Evolutionary conservation across 2,797 vertebrate genomes (phyloP), one percentile per base, ranked within the genome.

Genomic region (Megaceryle alcyon): DNA sequence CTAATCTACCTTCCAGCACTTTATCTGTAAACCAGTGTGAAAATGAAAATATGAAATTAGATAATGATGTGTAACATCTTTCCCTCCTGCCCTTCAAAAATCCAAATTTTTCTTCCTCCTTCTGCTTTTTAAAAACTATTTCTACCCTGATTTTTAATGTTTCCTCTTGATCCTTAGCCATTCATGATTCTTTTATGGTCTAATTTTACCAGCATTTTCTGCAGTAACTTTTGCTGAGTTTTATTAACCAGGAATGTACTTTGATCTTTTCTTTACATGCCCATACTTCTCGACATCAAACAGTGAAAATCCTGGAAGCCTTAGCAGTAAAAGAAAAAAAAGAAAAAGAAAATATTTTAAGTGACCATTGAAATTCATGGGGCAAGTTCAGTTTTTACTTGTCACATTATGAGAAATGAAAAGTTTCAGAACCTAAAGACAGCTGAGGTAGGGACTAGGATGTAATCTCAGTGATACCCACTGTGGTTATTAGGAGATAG

Each of bases 191-290:
- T 93, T 94, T 94, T 82, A 91, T 90, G 87, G 83, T 92, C 80
- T 96, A 91, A 90, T 92, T 94, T 96, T 91, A 57, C 87, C 39
- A 86, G 51, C n/a, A 82, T 91, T 96, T 96, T 96, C 70, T 94
- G 86, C 56, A 77, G 70, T 90, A 94, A 90, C 82, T 96, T 96
- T 92, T 88, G 35, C 79, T 91, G 92, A 90, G 89, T 81, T 96
- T 96, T 91, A 94, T 96, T 96, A 96, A 79, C 46, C 44, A 76
- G 57, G 54, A 92, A 54, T 26, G 19, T 91, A 75, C 94, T 96
- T 96, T 96, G 94, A 96, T 96, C 95, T 94, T 96, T 94, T 83
- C 89, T 92, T 94, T 93, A 83, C 76, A 69, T 69, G 82, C 75
- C 95, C 79, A 91, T 85, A 91, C 59, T 72, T 83, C 82, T 88